These are phyloP conservation scores for Equus quagga DNA, from an alignment of 2,113 vertebrate species.

Conservation along the genomic window DNA sequence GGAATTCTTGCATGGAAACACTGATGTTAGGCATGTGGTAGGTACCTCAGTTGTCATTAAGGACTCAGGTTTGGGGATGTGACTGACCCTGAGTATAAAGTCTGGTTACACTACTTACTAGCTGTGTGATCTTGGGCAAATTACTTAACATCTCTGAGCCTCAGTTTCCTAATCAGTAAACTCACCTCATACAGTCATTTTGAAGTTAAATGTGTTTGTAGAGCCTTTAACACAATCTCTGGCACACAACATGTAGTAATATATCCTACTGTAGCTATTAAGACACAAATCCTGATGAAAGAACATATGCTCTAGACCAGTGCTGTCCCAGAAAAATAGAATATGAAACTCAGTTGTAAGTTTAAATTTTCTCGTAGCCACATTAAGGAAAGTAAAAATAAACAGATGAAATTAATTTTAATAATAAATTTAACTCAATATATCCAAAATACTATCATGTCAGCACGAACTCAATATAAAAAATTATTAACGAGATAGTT, in stretches of 20 bases:
- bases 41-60: neutral
- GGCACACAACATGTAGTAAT: neutral
- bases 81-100: neutral
- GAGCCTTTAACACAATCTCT: neutral
- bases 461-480: neutral
- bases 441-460: neutral
- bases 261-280: neutral
- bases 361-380: neutral
- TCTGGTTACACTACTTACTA: neutral
- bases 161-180: neutral
- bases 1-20: neutral
- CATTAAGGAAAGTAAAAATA: constrained; percentile 25
- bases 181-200: neutral
- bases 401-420: neutral
- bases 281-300: neutral
- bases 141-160: neutral
- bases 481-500: neutral
- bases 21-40: neutral
- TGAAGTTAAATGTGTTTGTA: neutral
- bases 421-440: neutral
- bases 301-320: neutral
- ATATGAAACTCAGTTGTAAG: neutral
- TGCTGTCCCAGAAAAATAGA: neutral
- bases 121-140: neutral
- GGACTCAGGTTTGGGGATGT: neutral